Evolutionary conservation across 2,113 vertebrate species (phyloP).

Genomic region (Anthoscopus minutus): DNA sequence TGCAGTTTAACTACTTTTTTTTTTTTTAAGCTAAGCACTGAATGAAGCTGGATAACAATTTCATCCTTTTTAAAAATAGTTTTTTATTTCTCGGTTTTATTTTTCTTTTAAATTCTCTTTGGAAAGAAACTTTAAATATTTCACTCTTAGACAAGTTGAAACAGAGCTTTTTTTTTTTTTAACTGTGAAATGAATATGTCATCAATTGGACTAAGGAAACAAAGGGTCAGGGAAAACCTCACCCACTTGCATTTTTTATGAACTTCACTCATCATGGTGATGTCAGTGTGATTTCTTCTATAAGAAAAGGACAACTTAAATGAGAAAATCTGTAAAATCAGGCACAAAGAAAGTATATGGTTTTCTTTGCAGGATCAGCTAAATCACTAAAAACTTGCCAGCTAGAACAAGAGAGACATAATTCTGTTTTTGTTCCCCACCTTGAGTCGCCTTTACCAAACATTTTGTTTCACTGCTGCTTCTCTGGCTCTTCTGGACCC

Average conservation of each 20-base stretch:
- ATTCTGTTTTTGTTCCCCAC: neutral
- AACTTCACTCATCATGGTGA: neutral
- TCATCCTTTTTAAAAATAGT: fast-evolving
- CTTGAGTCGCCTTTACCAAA: neutral
- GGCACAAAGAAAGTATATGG: neutral
- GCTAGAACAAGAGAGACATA: neutral
- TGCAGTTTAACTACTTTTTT: neutral
- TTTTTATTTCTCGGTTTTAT: neutral
- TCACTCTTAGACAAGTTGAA: neutral
- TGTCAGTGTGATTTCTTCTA: neutral
- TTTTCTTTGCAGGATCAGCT: neutral
- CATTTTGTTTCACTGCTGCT: fast-evolving
- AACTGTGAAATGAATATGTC: neutral
- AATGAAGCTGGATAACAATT: neutral
- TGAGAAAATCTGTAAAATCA: neutral
- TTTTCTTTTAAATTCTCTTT: neutral
- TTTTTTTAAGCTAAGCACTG: neutral
- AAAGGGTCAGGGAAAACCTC: slow-evolving; percentile 18
- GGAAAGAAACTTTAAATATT: neutral
- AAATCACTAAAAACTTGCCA: neutral
- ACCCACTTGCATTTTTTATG: neutral
- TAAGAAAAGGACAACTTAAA: neutral
- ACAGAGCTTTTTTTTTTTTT: slow-evolving; percentile 6
- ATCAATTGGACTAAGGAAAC: neutral
- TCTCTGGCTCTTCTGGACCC: neutral